phyloP scores from a whole-genome alignment of 1,140 invertebrate genomes.

The Cydia splendana region DNA sequence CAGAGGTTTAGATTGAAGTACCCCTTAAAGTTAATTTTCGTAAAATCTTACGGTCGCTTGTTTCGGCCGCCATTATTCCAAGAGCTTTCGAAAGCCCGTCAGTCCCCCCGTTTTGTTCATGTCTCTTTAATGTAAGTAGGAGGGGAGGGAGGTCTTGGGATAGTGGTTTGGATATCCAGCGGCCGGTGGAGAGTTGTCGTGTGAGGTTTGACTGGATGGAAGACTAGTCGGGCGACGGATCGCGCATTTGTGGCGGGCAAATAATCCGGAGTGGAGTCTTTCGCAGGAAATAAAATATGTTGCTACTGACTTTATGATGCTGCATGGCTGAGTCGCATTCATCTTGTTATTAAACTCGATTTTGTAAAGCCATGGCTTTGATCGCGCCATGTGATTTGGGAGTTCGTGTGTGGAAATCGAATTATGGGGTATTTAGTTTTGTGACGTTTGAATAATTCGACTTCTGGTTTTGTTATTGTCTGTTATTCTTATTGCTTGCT shows the following conservation, averaged over 20 bases:
- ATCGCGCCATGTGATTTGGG: constrained; percentile 9
- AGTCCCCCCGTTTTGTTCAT: constrained; percentile 30
- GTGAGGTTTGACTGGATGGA: constrained; percentile 39
- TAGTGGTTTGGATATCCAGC: constrained; percentile 47
- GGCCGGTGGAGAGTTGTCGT: constrained; percentile 39
- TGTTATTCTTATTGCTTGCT: too few species aligned
- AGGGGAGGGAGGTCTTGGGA: constrained; percentile 45
- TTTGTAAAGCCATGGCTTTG: constrained; percentile 10
- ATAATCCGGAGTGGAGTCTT: constrained; percentile 54
- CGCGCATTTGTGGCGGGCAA: constrained; percentile 44
- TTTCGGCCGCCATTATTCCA: constrained; percentile 35
- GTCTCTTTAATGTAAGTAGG: constrained; percentile 34
- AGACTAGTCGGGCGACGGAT: constrained; percentile 47
- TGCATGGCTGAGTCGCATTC: constrained; percentile 20
- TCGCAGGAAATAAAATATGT: constrained; percentile 71
- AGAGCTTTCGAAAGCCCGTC: constrained; percentile 30
- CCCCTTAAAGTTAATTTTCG: constrained; percentile 72
- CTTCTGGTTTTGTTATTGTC: background rate
- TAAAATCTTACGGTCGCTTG: constrained; percentile 65
- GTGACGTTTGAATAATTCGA: background rate
- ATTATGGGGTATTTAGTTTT: background rate
- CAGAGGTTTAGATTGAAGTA: constrained; percentile 68
- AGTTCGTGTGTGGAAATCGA: background rate
- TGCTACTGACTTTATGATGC: constrained; percentile 34
- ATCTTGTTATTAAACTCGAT: constrained; percentile 29